These are phyloP conservation scores for Echeneis naucrates DNA, from an alignment of 2,797 vertebrate species.

Conservation along the genomic window DNA sequence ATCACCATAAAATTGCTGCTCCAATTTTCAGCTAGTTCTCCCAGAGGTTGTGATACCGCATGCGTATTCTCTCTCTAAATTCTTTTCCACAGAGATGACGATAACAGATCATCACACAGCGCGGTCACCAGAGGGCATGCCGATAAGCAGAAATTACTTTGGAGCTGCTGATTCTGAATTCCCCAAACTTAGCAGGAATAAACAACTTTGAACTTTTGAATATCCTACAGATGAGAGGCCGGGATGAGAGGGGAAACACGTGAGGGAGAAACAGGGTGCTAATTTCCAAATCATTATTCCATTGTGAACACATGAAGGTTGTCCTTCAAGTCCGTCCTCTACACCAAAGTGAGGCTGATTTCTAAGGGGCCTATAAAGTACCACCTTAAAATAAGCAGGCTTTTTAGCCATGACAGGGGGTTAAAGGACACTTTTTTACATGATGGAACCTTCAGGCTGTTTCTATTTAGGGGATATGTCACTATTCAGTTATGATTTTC, in stretches of 20 bases:
- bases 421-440: background rate
- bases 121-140: constrained; percentile 59
- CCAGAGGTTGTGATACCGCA: constrained; percentile 19
- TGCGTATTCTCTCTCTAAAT: constrained; percentile 35
- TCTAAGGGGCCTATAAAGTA: constrained; percentile 51
- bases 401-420: constrained; percentile 9
- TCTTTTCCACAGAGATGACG: constrained; percentile 16
- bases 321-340: constrained; percentile 62
- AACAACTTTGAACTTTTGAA: constrained; percentile 46
- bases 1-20: constrained; percentile 3
- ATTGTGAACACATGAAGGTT: constrained; percentile 38
- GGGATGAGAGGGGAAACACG: constrained; percentile 9
- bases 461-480: background rate
- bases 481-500: constrained; percentile 1
- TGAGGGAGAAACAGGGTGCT: constrained; percentile 25
- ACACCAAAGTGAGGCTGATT: constrained; percentile 40
- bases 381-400: constrained; percentile 44
- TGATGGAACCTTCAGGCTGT: constrained; percentile 4
- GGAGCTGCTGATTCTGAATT: constrained; percentile 62
- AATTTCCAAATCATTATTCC: constrained; percentile 67
- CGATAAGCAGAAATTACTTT: constrained; percentile 63
- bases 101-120: constrained; percentile 56
- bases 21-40: constrained; percentile 13
- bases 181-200: constrained; percentile 54
- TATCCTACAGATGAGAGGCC: constrained; percentile 35